Base-by-base conservation (phyloP, 1,140 invertebrate genomes). In the Meloidogyne hapla region DNA sequence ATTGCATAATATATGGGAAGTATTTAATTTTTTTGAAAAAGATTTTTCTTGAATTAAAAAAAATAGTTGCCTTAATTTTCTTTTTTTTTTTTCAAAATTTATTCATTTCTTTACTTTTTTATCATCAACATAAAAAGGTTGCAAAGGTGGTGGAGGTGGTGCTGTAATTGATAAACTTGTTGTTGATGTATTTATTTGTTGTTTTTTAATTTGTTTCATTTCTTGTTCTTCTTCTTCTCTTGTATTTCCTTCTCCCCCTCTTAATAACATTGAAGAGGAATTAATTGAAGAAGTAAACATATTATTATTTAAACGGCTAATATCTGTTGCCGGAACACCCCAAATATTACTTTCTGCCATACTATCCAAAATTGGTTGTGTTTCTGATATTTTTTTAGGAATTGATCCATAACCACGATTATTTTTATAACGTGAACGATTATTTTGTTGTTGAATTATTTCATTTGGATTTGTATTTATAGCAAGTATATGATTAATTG, bases 321-420 rank as follows among this genome's bases (percentile, higher is more conserved):
- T 45, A n/a, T n/a, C 48, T n/a, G 48, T 56, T n/a, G 78, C 79
- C 13, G 79, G 79, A 64, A 80, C 79, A 9, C 79, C 79, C 71
- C 79, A 80, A 45, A 80, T 65, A 64, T 78, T 80, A 65, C 74
- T 82, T 21, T 38, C 45, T 5, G 33, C 69, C 18, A 69, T 21
- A 45, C 70, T 83, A 15, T 64, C 77, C 66, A 38, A 15, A 13
- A 56, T 23, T 8, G 23, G 61, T 25, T 62, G 71, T 25, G 21
- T 40, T 23, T 56, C 21, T 21, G 9, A 18, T 13, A 13, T 69
- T 42, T 33, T 33, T 6, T 25, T 73, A 21, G 12, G 45, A 38
- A 48, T 65, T 10, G 64, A 77, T 0, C 28, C 76, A 33, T 65
- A 61, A 61, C 48, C 42, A 21, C 68, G 28, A 21, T 6, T 13